A percentile compares a stretch with the other conserved stretches of the same genome.
Conservation (phyloP, 2,888 invertebrate genomes). For the Barypeithes pellucidus region DNA sequence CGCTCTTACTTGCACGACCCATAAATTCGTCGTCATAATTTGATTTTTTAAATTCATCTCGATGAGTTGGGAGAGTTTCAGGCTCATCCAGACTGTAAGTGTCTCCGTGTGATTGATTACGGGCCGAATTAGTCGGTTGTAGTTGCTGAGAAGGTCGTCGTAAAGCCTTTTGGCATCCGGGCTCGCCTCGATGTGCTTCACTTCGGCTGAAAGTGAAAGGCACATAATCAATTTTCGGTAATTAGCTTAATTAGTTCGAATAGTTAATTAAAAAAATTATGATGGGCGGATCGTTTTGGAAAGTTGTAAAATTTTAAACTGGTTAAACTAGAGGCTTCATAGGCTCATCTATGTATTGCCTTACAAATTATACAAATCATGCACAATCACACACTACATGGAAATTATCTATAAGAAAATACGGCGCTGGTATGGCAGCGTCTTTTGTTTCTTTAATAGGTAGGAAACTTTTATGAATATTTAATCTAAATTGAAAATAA, state of each 20-base stretch:
- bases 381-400: too few species aligned
- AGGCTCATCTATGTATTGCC: too few species aligned
- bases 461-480: too few species aligned
- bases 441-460: too few species aligned
- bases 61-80: constrained; percentile 92
- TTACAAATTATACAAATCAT: too few species aligned
- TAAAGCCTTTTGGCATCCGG: constrained; percentile 96
- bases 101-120: constrained; percentile 95
- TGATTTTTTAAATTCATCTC: constrained; percentile 95
- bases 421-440: too few species aligned
- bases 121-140: constrained; percentile 95
- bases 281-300: too few species aligned
- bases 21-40: constrained; percentile 95
- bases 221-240: constrained; percentile 3
- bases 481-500: too few species aligned
- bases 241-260: constrained; percentile 17
- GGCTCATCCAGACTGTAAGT: constrained; percentile 90
- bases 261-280: constrained; percentile 10
- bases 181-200: constrained; percentile 82
- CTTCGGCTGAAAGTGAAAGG: constrained; percentile 61
- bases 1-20: constrained; percentile 88
- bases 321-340: too few species aligned
- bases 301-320: too few species aligned
- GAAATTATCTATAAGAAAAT: too few species aligned
- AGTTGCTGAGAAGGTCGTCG: constrained; percentile 95